These are phyloP conservation scores for Clytia hemisphaerica DNA, from an alignment of 30 jellyfish, hydroid and myxozoan genomes.

Conservation along the genomic window DNA sequence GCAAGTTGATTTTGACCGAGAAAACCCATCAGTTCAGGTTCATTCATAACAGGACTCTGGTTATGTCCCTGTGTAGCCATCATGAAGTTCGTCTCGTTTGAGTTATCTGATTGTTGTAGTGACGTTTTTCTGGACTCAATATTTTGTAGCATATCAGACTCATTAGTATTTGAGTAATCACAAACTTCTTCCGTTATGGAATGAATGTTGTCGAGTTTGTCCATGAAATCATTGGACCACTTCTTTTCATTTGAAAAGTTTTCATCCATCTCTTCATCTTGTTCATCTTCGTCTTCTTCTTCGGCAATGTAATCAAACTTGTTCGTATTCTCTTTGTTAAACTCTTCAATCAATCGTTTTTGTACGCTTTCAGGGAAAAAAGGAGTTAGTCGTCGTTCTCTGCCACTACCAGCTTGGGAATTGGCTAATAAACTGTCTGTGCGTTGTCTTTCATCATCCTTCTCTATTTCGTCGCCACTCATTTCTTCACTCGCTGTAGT, in stretches of 20 bases:
- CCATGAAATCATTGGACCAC: slow-evolving; percentile 13
- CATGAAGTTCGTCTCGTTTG: too few species aligned
- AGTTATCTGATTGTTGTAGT: too few species aligned
- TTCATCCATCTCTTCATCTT: background rate
- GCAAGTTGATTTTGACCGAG: background rate
- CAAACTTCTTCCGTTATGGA: too few species aligned
- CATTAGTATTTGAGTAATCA: too few species aligned
- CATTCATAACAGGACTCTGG: too few species aligned
- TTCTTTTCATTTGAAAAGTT: background rate
- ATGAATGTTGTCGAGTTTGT: background rate
- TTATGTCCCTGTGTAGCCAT: too few species aligned
- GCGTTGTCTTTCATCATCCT: background rate
- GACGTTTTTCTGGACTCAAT: too few species aligned
- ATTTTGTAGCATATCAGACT: too few species aligned
- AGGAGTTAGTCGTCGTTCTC: slow-evolving; percentile 9
- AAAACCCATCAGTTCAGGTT: background rate
- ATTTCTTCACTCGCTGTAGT: background rate
- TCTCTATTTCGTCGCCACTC: background rate
- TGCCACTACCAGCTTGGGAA: too few species aligned
- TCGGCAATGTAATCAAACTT: too few species aligned
- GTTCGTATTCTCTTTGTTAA: too few species aligned
- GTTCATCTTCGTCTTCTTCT: slow-evolving; percentile 23
- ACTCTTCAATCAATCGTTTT: background rate
- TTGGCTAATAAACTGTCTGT: background rate
- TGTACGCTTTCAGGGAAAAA: background rate